Conservation (phyloP, 1,140 invertebrate species). For the Vanessa tameamea region DNA sequence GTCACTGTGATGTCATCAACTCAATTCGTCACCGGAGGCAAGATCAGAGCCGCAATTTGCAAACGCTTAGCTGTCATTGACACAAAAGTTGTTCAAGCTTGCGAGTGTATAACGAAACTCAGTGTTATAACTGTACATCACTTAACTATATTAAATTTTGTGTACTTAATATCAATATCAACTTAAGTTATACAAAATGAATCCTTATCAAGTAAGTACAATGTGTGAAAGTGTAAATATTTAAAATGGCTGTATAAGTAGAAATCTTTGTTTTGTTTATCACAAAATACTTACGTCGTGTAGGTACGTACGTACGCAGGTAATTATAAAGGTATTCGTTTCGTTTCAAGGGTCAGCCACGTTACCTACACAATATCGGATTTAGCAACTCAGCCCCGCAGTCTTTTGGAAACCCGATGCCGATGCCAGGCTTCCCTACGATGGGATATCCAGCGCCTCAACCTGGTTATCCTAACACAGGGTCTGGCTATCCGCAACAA, state of each 20-base stretch:
- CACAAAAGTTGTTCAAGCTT: background rate
- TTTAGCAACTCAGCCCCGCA: constrained; percentile 76
- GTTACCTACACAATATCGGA: constrained; percentile 78
- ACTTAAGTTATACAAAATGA: constrained; percentile 55
- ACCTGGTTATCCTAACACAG: constrained; percentile 44
- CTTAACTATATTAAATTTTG: background rate
- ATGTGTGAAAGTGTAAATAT: constrained; percentile 33
- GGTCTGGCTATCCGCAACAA: constrained; percentile 40
- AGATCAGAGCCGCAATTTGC: no score
- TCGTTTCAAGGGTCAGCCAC: constrained; percentile 77
- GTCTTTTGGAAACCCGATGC: constrained; percentile 77
- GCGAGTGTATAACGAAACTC: background rate
- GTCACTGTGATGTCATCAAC: constrained; percentile 1
- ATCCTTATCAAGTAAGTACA: constrained; percentile 76
- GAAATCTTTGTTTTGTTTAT: constrained; percentile 60
- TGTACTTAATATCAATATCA: constrained; percentile 13
- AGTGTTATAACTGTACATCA: background rate
- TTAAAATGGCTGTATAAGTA: constrained; percentile 11
- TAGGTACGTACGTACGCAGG: background rate
- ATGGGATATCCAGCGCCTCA: constrained; percentile 67
- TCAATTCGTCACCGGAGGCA: background rate
- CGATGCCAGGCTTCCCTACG: constrained; percentile 71
- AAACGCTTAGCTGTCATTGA: background rate
- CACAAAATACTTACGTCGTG: constrained; percentile 46
- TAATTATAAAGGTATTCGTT: constrained; percentile 44